Evolutionary conservation across 2,888 invertebrate genomes (phyloP), one percentile per base, ranked within the genome.

Genomic region (Drosophila pseudotalamancana): DNA sequence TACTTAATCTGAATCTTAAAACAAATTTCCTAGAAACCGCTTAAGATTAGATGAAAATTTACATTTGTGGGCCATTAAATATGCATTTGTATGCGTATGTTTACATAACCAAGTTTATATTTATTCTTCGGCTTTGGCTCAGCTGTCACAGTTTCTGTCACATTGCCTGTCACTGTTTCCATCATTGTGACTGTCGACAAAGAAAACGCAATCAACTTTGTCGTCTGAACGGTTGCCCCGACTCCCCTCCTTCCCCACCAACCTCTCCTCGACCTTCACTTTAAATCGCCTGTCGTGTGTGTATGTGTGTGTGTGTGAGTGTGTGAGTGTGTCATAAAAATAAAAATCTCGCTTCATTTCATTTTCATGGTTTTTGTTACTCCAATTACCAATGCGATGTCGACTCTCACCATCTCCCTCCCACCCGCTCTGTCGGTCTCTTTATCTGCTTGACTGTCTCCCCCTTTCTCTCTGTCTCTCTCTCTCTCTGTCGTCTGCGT

Each of bases 301-400:
- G 12, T 29, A 4, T 46, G 45, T 62, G 56, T 69, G 51, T 64
- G 68, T 45, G 9, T 60, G 50, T 61, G 35, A 49, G 37, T 39
- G 51, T 64, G 68, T 46, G 23, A 32, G 46, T 48, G 55, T 72
- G 72, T 66, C 77, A 72, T 76, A 79, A 72, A 67, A 77, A 70
- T 72, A 70, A 67, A 78, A 78, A 80, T 70, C 67, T 61, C 59
- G 67, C 70, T 73, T 77, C 73, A 77, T 62, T 73, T 73, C 48
- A 46, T 74, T 68, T 49, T 74, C 74, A 77, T 80, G 70, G 67
- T 53, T 64, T 63, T 65, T 74, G 68, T 72, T 83, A 77, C 79
- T 84, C 65, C 81, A 80, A 77, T 83, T 72, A 74, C 73, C 61
- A 57, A 42, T 56, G 65, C 46, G 43, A 45, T 49, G 35, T 61